Percentiles rank a stretch among this genome's conserved stretches.
Conservation (phyloP, 2,888 invertebrate genomes). For the Oligia strigilis region DNA sequence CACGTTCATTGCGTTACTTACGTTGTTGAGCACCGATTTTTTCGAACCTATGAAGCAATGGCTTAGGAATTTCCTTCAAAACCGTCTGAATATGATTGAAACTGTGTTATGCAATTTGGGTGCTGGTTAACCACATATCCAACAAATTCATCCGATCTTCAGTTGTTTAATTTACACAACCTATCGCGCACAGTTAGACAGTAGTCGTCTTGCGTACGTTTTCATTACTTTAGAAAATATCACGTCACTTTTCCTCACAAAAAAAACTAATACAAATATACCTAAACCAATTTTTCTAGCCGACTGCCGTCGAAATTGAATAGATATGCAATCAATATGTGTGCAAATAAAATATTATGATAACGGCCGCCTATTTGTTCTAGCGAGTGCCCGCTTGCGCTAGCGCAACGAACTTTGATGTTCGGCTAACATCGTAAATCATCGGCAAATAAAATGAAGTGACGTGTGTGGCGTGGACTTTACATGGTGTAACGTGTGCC, state of each 20-base stretch:
- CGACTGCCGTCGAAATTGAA: slow-evolving; percentile 52
- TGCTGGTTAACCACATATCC: not conserved
- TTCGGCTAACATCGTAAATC: slow-evolving; percentile 57
- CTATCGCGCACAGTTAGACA: slow-evolving; percentile 1
- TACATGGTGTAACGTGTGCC: slow-evolving; percentile 9
- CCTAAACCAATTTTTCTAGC: slow-evolving; percentile 56
- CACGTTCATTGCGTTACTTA: not conserved
- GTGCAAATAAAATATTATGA: slow-evolving; percentile 64
- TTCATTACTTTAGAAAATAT: slow-evolving; percentile 6
- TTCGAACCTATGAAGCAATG: not conserved
- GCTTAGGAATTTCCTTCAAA: not conserved
- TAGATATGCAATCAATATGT: slow-evolving; percentile 62
- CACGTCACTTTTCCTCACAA: slow-evolving; percentile 11
- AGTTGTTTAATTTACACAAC: slow-evolving; percentile 9
- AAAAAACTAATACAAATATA: slow-evolving; percentile 39
- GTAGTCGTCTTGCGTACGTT: slow-evolving; percentile 31
- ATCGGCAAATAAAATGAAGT: slow-evolving; percentile 47
- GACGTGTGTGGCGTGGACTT: slow-evolving; percentile 27
- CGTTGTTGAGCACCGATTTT: not conserved
- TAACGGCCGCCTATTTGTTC: slow-evolving; percentile 63
- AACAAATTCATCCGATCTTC: not conserved
- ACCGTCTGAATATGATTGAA: not conserved
- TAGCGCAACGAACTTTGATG: slow-evolving; percentile 48
- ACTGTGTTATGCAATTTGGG: not conserved
- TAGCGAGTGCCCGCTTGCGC: slow-evolving; percentile 37